Conservation (phyloP, 2,113 vertebrate genomes). For the Felis chaus region DNA sequence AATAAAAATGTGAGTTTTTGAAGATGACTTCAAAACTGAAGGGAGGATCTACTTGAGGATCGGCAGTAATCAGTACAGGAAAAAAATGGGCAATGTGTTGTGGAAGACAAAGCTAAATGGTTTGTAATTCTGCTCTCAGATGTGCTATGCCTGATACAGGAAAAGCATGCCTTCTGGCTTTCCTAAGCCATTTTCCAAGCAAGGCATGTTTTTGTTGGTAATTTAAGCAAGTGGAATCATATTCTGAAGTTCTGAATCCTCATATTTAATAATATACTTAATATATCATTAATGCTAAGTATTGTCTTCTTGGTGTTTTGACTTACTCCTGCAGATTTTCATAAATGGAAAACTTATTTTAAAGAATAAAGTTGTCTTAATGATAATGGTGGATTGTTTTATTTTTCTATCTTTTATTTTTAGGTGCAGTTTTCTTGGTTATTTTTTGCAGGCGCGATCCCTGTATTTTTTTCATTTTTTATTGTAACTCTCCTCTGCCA, state of each 20-base stretch:
- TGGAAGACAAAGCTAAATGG: background rate
- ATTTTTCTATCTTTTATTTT: constrained; percentile 66
- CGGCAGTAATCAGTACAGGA: background rate
- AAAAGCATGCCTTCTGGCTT: background rate
- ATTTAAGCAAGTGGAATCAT: constrained; percentile 30
- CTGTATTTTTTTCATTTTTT: constrained; percentile 97
- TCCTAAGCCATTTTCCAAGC: background rate
- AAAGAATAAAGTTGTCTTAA: background rate
- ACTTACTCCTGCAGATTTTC: constrained; percentile 6
- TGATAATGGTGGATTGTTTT: background rate
- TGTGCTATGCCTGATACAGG: background rate
- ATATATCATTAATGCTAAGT: background rate
- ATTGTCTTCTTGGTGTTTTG: constrained; percentile 29
- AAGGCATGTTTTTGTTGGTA: background rate
- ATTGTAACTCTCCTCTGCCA: constrained; percentile 93
- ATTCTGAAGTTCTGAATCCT: background rate
- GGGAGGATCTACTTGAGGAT: background rate
- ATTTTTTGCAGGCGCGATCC: constrained; percentile 95
- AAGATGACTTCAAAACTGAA: constrained; percentile 3
- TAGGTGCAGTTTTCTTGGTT: constrained; percentile 97
- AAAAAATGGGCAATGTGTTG: background rate
- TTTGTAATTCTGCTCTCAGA: background rate
- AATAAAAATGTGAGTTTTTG: background rate
- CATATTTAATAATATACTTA: constrained; percentile 26
- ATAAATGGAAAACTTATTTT: background rate